phyloP scores from a whole-genome alignment of 2,888 invertebrate genomes.

The Leptodirus hochenwartii region DNA sequence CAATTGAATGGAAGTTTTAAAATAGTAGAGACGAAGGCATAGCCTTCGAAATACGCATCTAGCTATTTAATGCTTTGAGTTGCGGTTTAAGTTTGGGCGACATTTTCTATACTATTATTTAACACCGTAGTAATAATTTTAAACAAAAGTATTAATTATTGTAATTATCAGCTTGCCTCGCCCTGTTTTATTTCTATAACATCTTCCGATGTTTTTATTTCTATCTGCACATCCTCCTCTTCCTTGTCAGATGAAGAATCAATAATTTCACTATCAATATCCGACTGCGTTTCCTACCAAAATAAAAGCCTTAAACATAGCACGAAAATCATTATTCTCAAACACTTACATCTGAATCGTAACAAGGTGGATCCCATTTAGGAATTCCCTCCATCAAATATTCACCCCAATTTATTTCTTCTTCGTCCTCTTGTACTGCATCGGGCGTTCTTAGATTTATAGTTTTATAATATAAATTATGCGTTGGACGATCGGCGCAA shows the following conservation, averaged over 20 bases:
- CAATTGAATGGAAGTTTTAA: too few species aligned
- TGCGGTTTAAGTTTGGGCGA: too few species aligned
- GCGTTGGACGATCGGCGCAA: conserved; percentile 23
- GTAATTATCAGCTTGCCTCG: too few species aligned
- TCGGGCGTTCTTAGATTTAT: conserved; percentile 11
- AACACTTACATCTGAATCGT: conserved; percentile 20
- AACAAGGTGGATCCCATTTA: conserved; percentile 21
- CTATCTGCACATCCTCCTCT: conserved; percentile 6
- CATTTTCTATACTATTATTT: too few species aligned
- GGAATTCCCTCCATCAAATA: conserved; percentile 30
- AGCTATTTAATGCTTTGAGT: too few species aligned
- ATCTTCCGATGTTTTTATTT: too few species aligned
- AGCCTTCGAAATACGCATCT: too few species aligned
- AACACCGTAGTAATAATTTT: too few species aligned
- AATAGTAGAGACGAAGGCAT: too few species aligned
- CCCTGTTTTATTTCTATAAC: too few species aligned
- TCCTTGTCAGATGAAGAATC: conserved; percentile 6
- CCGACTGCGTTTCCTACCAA: neutral
- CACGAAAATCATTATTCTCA: conserved; percentile 2
- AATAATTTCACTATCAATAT: conserved; percentile 3
- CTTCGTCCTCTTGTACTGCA: conserved; percentile 22
- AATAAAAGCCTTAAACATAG: neutral
- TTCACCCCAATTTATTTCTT: conserved; percentile 30
- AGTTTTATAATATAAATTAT: conserved; percentile 19
- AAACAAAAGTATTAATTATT: too few species aligned